Evolutionary conservation across 2,797 vertebrate genomes (phyloP).

Genomic region (Simalia tracyae): DNA sequence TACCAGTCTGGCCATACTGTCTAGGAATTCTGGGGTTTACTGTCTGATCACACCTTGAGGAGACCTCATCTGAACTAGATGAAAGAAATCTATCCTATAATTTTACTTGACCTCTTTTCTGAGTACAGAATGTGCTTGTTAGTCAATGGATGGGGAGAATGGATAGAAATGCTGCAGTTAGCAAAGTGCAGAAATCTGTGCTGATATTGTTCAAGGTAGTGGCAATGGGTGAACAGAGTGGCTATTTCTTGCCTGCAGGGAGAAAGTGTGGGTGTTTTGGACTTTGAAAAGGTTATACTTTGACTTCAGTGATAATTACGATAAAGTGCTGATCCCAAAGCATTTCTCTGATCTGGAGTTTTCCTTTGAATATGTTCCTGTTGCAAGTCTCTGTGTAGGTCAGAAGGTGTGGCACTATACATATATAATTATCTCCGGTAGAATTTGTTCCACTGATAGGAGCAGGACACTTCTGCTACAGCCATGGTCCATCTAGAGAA

Average conservation of each 20-base stretch:
- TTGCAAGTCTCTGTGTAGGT: constrained; percentile 16
- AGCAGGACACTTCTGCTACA: accelerated
- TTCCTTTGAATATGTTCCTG: constrained; percentile 33
- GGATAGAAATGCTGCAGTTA: not conserved
- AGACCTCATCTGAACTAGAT: not conserved
- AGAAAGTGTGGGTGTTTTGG: constrained; percentile 18
- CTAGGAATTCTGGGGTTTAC: not conserved
- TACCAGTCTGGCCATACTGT: not conserved
- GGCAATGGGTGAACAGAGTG: not conserved
- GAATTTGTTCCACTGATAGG: not conserved
- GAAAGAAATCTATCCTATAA: not conserved
- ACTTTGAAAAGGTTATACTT: constrained; percentile 18
- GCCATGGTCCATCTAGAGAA: constrained; percentile 50
- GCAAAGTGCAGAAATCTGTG: accelerated
- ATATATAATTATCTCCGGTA: constrained; percentile 53
- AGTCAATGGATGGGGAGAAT: not conserved
- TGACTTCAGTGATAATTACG: constrained; percentile 5
- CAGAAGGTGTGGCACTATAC: constrained; percentile 12
- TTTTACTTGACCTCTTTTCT: accelerated
- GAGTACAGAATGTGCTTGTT: not conserved
- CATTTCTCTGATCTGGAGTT: not conserved
- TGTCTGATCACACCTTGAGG: not conserved
- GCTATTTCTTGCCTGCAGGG: not conserved
- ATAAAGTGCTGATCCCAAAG: constrained; percentile 7
- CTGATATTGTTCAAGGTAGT: not conserved